Conservation (phyloP, 2,888 invertebrate genomes). For the Koerneria pararmatus region DNA sequence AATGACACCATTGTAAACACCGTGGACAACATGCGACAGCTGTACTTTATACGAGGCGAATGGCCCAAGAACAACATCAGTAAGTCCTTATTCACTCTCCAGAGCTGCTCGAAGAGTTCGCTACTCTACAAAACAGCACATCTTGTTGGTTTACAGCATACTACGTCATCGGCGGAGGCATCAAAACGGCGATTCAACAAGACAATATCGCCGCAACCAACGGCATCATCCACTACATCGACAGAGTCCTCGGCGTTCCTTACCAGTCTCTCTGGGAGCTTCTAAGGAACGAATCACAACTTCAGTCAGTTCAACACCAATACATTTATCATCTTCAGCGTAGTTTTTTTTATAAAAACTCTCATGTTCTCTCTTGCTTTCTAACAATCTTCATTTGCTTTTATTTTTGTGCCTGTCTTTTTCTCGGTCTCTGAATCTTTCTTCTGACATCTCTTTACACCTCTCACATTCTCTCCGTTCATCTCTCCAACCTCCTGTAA, state of each 20-base stretch:
- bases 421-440: background rate
- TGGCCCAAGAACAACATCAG: slow-evolving; percentile 60
- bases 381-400: background rate
- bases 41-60: slow-evolving; percentile 58
- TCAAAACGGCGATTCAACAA: slow-evolving; percentile 53
- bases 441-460: too few relatives aligned
- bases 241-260: slow-evolving; percentile 59
- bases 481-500: too few relatives aligned
- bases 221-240: slow-evolving; percentile 60
- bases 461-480: too few relatives aligned
- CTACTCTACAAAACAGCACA: too few relatives aligned
- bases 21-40: slow-evolving; percentile 57
- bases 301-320: slow-evolving; percentile 37
- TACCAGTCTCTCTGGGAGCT: slow-evolving; percentile 58
- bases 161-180: slow-evolving; percentile 60
- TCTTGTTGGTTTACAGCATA: slow-evolving; percentile 55
- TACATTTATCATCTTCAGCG: background rate
- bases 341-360: background rate
- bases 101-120: background rate
- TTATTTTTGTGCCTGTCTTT: too few relatives aligned
- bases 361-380: background rate
- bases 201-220: slow-evolving; percentile 60
- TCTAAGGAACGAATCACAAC: slow-evolving; percentile 52
- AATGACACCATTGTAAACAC: slow-evolving; percentile 60
- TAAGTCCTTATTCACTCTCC: slow-evolving; percentile 24